Base-by-base conservation (phyloP, 2,113 vertebrate genomes). In the Oryzias celebensis region DNA sequence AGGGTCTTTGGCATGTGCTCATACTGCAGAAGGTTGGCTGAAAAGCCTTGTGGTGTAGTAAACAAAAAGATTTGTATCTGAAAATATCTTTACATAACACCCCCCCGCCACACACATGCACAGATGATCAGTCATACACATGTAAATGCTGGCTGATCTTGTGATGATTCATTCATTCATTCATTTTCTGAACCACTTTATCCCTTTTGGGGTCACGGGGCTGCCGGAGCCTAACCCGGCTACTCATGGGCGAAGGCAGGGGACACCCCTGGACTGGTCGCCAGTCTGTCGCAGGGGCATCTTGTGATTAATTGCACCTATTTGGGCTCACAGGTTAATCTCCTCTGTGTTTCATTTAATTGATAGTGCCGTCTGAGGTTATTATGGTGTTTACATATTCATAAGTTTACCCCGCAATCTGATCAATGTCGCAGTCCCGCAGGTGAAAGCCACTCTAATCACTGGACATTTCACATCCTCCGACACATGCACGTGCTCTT, bases 331-430 rank as follows among this genome's bases (percentile, higher is more conserved):
- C 76, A 58, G 77, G 89, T 86, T 91, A 90, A 90, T 91, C 90
- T 89, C 86, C 82, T 79, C 82, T 85, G 84, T 84, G 85, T 87
- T 88, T 82, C 64, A 73, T 91, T 92, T 92, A 92, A 92, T 92
- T 92, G 91, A 90, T 89, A 83, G 80, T 81, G 77, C 84, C 82
- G 80, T 91, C 87, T 88, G 82, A 89, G 90, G 88, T 90, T 91
- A 91, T 91, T 91, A 88, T 88, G 85, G 85, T 90, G 89, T 91
- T 91, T 91, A 91, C 91, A 90, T 89, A 89, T 90, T 92, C 90
- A 88, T 87, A 83, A 86, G 82, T 91, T 92, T 90, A 86, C 84
- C 81, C 87, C 59, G 59, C 59, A 77, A 88, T 90, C 84, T 83
- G 90, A 91, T 92, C 88, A 89, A 91, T 90, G 85, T 73, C 23